A percentile compares a stretch with the other conserved stretches of the same genome.
phyloP scores from a whole-genome alignment of 2,888 invertebrate species.

The Anagyrus pseudococci region DNA sequence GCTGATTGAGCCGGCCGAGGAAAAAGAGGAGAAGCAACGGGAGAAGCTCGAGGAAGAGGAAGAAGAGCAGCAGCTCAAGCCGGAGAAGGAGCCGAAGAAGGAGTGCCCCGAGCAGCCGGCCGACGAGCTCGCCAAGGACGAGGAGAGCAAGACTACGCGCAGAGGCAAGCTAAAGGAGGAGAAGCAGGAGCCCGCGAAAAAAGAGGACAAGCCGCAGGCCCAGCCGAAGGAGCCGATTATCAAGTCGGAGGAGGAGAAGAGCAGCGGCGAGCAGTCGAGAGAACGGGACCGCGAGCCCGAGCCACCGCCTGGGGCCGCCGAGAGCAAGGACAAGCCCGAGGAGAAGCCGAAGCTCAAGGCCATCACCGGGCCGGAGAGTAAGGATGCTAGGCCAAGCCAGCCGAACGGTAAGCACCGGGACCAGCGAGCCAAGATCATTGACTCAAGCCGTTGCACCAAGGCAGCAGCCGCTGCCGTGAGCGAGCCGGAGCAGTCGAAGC shows the following conservation, averaged over 20 bases:
- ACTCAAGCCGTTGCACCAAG: no score
- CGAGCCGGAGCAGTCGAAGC: slow-evolving; percentile 52
- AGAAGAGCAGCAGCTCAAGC: slow-evolving; percentile 20
- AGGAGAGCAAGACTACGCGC: background rate
- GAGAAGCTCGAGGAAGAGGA: slow-evolving; percentile 13
- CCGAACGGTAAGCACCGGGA: slow-evolving; percentile 28
- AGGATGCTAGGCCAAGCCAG: slow-evolving; percentile 18
- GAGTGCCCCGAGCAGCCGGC: no score
- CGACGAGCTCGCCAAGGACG: slow-evolving; percentile 8
- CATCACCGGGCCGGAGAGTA: background rate
- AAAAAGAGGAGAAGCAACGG: slow-evolving; percentile 36
- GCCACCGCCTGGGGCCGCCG: slow-evolving; percentile 47
- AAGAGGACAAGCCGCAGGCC: no score
- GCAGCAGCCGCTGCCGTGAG: slow-evolving; percentile 64
- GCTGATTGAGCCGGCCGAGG: slow-evolving; percentile 21
- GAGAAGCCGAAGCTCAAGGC: slow-evolving; percentile 21
- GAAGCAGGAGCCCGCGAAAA: slow-evolving; percentile 8
- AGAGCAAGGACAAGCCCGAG: slow-evolving; percentile 17
- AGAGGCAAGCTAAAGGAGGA: slow-evolving; percentile 34
- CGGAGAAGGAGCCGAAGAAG: background rate
- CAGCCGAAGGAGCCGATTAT: background rate
- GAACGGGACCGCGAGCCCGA: slow-evolving; percentile 59
- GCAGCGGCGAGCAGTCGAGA: slow-evolving; percentile 51
- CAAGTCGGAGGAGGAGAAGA: slow-evolving; percentile 36
- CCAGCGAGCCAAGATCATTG: slow-evolving; percentile 1